Evolutionary conservation across 2,797 vertebrate species (phyloP).

Genomic region (Danionella dracula): DNA sequence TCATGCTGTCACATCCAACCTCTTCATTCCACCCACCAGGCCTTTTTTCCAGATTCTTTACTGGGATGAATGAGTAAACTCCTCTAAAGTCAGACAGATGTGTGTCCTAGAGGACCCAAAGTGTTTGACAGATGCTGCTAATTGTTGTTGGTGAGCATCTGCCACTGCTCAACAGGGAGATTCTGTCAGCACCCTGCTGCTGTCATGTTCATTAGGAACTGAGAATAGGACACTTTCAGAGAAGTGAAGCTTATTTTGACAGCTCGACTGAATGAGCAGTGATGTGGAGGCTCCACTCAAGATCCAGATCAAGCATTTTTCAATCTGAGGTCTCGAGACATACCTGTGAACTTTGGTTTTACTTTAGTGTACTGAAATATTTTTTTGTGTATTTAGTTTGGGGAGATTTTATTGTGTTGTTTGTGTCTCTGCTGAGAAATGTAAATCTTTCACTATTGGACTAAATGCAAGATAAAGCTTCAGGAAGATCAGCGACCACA

Average conservation of each 20-base stretch:
- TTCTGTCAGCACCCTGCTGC: conserved; percentile 36
- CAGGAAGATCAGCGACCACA: too few species aligned
- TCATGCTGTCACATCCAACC: conserved; percentile 19
- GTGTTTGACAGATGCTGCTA: conserved; percentile 53
- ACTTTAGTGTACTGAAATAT: too few species aligned
- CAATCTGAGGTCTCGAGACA: background rate
- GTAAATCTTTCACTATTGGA: too few species aligned
- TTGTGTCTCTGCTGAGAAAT: too few species aligned
- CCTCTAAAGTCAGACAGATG: conserved; percentile 46
- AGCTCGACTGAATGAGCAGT: conserved; percentile 5
- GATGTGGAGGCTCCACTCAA: too few species aligned
- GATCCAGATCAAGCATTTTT: background rate
- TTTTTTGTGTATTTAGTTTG: too few species aligned
- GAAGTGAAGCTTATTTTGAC: conserved; percentile 13
- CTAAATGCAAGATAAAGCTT: too few species aligned
- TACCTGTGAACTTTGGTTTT: too few species aligned
- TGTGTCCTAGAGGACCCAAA: conserved; percentile 33
- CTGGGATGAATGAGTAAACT: conserved; percentile 14
- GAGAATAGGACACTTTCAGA: background rate
- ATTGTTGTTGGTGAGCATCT: conserved; percentile 50
- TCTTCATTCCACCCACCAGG: background rate
- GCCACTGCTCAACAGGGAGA: conserved; percentile 25
- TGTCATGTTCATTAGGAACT: conserved; percentile 39
- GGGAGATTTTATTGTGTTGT: too few species aligned
- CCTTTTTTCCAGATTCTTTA: background rate